These are phyloP conservation scores for Equus przewalskii DNA, from an alignment of 2,113 vertebrate species.

Conservation along the genomic window DNA sequence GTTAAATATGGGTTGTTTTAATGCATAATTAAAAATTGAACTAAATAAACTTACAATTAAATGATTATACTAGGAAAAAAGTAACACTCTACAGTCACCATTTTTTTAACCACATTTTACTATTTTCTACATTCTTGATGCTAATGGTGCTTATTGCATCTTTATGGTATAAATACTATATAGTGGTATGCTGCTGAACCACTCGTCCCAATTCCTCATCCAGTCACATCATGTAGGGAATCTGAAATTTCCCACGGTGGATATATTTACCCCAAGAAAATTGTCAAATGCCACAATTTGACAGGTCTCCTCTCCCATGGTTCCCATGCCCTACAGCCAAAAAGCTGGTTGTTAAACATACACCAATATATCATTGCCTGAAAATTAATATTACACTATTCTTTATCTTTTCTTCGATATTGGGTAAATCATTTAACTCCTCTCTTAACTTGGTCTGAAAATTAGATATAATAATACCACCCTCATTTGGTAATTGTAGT, in stretches of 20 bases:
- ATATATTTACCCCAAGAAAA: not conserved
- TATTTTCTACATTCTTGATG: not conserved
- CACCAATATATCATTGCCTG: accelerated
- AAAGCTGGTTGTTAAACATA: not conserved
- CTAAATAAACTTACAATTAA: not conserved
- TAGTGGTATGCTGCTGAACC: not conserved
- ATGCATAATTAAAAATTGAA: not conserved
- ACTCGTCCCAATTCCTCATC: not conserved
- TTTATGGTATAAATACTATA: not conserved
- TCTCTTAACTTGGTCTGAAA: not conserved
- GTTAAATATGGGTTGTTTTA: not conserved
- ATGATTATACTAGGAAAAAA: not conserved
- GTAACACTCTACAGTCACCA: not conserved
- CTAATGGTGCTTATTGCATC: not conserved
- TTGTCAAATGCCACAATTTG: not conserved
- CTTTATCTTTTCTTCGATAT: not conserved
- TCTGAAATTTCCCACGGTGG: not conserved
- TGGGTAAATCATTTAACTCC: not conserved
- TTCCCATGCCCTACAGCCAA: accelerated
- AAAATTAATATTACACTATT: not conserved
- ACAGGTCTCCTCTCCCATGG: not conserved
- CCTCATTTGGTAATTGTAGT: not conserved
- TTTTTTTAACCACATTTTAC: not conserved
- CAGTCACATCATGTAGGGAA: not conserved
- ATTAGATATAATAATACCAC: not conserved